A percentile compares a stretch with the other conserved stretches of the same genome.
Evolutionary conservation across 2,797 vertebrate genomes (phyloP).

Genomic region (Jordanella pulchra): DNA sequence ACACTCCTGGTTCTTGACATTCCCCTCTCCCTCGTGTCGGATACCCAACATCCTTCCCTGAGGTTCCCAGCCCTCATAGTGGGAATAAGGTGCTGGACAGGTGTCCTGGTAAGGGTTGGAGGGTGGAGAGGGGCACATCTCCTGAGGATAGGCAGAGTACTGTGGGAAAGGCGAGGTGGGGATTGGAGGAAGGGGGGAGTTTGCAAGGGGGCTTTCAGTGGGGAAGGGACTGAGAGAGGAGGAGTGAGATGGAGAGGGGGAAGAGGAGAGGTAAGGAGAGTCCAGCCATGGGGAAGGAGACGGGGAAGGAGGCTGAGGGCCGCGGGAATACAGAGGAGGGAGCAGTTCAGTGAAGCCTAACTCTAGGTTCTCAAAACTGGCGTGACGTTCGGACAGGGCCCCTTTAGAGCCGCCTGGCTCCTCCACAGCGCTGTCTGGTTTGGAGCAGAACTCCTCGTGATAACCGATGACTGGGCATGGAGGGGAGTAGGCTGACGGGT

Average conservation of each 20-base stretch:
- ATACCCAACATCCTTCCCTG: slow-evolving; percentile 55
- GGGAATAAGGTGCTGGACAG: slow-evolving; percentile 71
- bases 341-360: slow-evolving; percentile 85
- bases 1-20: slow-evolving; percentile 73
- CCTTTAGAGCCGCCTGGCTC: slow-evolving; percentile 63
- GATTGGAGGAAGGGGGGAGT: slow-evolving; percentile 76
- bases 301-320: slow-evolving; percentile 74
- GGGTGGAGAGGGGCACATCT: slow-evolving; percentile 76
- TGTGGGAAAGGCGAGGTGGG: slow-evolving; percentile 74
- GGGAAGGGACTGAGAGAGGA: slow-evolving; percentile 82
- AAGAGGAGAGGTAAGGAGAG: slow-evolving; percentile 83
- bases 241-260: slow-evolving; percentile 82
- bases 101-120: slow-evolving; percentile 74
- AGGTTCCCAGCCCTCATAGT: slow-evolving; percentile 79
- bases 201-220: slow-evolving; percentile 78
- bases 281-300: slow-evolving; percentile 82
- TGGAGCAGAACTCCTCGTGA: slow-evolving; percentile 78
- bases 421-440: slow-evolving; percentile 61
- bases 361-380: slow-evolving; percentile 82
- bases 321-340: slow-evolving; percentile 76
- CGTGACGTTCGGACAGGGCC: slow-evolving; percentile 69
- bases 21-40: slow-evolving; percentile 57
- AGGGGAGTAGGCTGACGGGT: slow-evolving; percentile 74
- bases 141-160: slow-evolving; percentile 73
- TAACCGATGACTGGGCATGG: slow-evolving; percentile 66